Percentiles rank a stretch among this genome's conserved stretches.
Conservation (phyloP, 35 echinoderm and acorn worm species). For the Patiria miniata region DNA sequence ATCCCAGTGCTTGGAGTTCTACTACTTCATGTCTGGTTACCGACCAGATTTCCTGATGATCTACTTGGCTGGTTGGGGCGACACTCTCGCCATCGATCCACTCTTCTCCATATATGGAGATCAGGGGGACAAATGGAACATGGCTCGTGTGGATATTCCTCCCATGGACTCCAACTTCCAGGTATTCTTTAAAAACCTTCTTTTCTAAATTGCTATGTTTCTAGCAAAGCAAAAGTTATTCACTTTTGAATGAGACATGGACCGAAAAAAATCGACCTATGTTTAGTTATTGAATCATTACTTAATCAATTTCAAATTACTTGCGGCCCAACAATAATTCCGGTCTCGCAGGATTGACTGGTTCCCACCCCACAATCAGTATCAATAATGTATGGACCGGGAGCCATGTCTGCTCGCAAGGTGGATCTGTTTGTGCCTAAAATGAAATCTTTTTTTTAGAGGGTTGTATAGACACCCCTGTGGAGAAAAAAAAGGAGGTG, state of each 20-base stretch:
- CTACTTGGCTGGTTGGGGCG: background rate
- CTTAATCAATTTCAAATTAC: no score
- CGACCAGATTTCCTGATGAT: slow-evolving; percentile 25
- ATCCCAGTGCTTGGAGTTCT: slow-evolving; percentile 40
- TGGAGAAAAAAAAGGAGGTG: background rate
- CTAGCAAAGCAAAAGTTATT: background rate
- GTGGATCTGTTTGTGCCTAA: no score
- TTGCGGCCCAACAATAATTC: no score
- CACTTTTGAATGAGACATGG: background rate
- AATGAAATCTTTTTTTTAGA: background rate
- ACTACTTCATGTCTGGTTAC: slow-evolving; percentile 29
- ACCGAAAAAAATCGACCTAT: no score
- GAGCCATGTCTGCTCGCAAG: no score
- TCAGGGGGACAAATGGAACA: slow-evolving; percentile 33
- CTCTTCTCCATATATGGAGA: slow-evolving; percentile 20
- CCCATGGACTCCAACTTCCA: slow-evolving; percentile 34
- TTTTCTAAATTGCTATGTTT: background rate
- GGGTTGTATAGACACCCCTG: background rate
- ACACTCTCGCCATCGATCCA: background rate
- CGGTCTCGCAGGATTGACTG: no score
- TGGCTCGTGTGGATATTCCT: slow-evolving; percentile 14
- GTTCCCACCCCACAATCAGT: no score
- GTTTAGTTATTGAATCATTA: no score
- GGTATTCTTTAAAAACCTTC: slow-evolving; percentile 32
- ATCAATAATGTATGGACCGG: no score